These are phyloP conservation scores for Pedetes capensis DNA, from an alignment of 2,113 vertebrate genomes.

Conservation along the genomic window DNA sequence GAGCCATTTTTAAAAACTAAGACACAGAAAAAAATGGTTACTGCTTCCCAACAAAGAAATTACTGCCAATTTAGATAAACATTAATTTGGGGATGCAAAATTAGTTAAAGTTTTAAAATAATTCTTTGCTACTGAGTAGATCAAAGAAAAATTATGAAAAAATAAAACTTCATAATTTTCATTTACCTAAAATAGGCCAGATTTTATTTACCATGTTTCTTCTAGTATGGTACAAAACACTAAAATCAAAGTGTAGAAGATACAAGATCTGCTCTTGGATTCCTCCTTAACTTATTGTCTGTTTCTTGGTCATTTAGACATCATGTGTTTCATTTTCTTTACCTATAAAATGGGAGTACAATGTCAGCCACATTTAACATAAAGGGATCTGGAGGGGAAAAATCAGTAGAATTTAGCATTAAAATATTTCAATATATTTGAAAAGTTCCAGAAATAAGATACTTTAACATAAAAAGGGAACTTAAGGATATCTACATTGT, in stretches of 20 bases:
- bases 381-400: fast-evolving
- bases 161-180: background rate
- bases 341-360: background rate
- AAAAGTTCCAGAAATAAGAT: background rate
- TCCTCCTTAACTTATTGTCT: background rate
- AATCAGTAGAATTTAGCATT: background rate
- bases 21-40: background rate
- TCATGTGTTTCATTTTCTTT: background rate
- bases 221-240: background rate
- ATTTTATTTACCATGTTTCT: background rate
- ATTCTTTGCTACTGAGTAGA: background rate
- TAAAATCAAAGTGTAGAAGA: constrained; percentile 11
- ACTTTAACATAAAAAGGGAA: background rate
- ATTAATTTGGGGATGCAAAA: background rate
- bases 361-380: background rate
- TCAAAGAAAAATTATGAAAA: background rate
- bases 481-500: background rate
- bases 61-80: background rate
- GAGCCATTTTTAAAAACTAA: constrained; percentile 12
- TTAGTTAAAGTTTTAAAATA: background rate
- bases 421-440: background rate
- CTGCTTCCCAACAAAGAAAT: background rate
- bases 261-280: background rate
- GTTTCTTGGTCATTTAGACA: background rate
- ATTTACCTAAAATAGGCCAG: background rate